Conservation (phyloP, 1,140 invertebrate genomes). For the Dendroctonus valens region DNA sequence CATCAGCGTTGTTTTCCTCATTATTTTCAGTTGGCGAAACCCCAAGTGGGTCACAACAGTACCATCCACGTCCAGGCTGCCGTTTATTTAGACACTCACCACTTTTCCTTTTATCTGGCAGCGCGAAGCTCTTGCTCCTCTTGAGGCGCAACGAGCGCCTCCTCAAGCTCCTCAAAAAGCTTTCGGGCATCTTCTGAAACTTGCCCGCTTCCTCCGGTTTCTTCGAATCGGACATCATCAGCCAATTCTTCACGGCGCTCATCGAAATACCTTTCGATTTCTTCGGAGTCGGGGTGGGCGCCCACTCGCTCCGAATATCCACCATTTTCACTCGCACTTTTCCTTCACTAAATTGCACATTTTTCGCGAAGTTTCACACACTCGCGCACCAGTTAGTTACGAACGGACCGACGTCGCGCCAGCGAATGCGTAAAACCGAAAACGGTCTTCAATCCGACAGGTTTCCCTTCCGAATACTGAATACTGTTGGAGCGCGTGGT, state of each 20-base stretch:
- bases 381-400: neutral
- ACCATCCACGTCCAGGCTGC: too few species aligned
- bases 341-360: constrained; percentile 3
- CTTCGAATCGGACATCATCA: constrained; percentile 61
- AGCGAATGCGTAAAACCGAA: constrained; percentile 7
- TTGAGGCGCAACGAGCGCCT: constrained; percentile 66
- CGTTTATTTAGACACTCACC: constrained; percentile 55
- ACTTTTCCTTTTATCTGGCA: constrained; percentile 71
- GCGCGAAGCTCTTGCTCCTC: constrained; percentile 65
- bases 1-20: too few species aligned
- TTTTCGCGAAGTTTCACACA: constrained; percentile 1
- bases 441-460: constrained; percentile 2
- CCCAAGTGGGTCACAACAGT: too few species aligned
- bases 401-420: constrained; percentile 5
- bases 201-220: constrained; percentile 56
- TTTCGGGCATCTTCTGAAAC: constrained; percentile 61
- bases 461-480: constrained; percentile 9
- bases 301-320: constrained; percentile 43
- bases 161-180: constrained; percentile 65
- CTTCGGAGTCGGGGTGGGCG: constrained; percentile 43
- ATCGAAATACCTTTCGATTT: constrained; percentile 49
- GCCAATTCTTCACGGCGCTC: constrained; percentile 67
- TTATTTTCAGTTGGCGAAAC: too few species aligned
- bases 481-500: neutral
- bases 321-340: constrained; percentile 39